Base-by-base conservation (phyloP, 2,888 invertebrate species). In the Hypselothyrea guttata region DNA sequence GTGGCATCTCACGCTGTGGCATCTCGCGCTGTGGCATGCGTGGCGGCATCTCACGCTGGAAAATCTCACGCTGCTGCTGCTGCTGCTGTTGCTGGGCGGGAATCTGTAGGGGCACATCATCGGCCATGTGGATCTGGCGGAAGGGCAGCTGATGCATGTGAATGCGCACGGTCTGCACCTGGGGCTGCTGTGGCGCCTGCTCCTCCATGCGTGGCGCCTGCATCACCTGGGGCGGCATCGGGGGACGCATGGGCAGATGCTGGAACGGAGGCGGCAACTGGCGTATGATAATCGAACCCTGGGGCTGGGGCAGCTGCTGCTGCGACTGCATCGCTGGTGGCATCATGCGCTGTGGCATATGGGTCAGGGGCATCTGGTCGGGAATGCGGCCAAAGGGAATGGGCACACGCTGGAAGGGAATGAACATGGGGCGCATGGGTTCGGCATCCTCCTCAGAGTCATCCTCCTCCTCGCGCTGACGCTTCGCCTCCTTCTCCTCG, bases 281-380 rank as follows among this genome's bases (percentile, higher is more conserved):
- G 34, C 89, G 89, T 22, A 89, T 85, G 69, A 87, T 86, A 44
- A 86, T 72, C 16, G 77, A 76, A 15, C 81, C 86, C 65, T 85
- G n/a, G n/a, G n/a, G 84, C 40, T 86, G 88, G 42, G 84, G 87
- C 53, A 77, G 82, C 45, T 42, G 42, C 13, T 15, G 11, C 30
- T 85, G 88, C 54, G 85, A 86, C 52, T 86, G 87, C 67, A 77
- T 71, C 34, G 87, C 87, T 46, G 88, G 88, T 2, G 87, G 86
- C 85, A 87, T 86, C 81, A 87, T 88, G 35, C 87, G 85, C 71
- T 89, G 89, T 27, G 89, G 90, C 89, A 90, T 89, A 46, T 91
- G 91, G 68, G 92, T 92, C 87, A 93, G 90, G 8, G 91, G 91
- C 72, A 92, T 91, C 78, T 91, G 90, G 33, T 91, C 91, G 77